Conservation (phyloP, 1,140 invertebrate genomes). For the Delia radicum region DNA sequence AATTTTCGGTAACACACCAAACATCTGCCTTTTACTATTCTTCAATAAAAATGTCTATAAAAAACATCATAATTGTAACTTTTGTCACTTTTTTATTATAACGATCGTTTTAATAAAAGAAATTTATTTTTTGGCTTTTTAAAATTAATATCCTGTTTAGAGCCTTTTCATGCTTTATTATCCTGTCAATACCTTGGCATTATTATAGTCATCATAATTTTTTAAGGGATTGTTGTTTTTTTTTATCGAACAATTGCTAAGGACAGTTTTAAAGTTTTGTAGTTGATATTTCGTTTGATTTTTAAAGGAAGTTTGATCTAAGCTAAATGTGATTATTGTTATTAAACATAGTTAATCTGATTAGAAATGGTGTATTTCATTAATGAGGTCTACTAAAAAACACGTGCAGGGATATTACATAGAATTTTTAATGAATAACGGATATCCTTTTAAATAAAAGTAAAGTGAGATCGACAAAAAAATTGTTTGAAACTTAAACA, state of each 20-base stretch:
- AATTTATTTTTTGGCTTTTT: neutral
- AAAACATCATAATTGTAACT: neutral
- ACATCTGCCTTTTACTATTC: neutral
- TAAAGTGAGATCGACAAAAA: too few species aligned
- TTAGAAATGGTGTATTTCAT: neutral
- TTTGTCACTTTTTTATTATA: neutral
- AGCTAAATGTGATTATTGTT: neutral
- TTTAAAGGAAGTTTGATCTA: neutral
- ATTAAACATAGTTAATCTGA: neutral
- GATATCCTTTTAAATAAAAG: neutral
- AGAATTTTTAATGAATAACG: neutral
- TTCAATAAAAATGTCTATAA: neutral
- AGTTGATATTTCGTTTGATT: neutral
- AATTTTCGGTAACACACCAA: neutral
- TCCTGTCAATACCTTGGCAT: conserved; percentile 47
- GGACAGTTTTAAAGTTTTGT: neutral
- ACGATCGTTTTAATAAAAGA: neutral
- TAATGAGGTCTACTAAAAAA: neutral
- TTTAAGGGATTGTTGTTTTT: neutral
- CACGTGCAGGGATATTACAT: neutral
- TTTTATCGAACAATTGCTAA: neutral
- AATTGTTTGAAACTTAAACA: too few species aligned
- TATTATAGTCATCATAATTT: conserved; percentile 27
- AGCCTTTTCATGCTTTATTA: conserved; percentile 54
- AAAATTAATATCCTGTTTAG: conserved; percentile 20